Conservation (phyloP, 53 echinoderm and acorn worm genomes). For the Mesocentrotus franciscanus region DNA sequence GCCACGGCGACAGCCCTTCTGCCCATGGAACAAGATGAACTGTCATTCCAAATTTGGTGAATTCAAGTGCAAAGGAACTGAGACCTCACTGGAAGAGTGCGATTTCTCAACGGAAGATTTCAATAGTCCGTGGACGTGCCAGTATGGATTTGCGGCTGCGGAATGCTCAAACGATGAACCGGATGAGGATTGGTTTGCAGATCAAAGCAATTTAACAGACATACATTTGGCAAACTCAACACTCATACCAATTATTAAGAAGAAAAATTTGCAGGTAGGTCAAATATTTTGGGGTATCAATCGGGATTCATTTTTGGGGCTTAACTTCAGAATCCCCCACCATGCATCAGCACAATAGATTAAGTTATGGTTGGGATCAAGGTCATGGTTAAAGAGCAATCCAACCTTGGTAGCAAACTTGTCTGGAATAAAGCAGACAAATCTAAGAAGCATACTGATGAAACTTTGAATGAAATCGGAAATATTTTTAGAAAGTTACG, state of each 20-base stretch:
- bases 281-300: not conserved
- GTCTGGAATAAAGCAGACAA: too few relatives aligned
- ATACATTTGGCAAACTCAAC: slow-evolving; percentile 41
- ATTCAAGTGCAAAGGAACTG: slow-evolving; percentile 52
- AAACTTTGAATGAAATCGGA: too few relatives aligned
- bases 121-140: slow-evolving; percentile 33
- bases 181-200: slow-evolving; percentile 7
- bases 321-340: not conserved
- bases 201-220: slow-evolving; percentile 43
- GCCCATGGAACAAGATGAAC: slow-evolving; percentile 22
- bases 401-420: too few relatives aligned
- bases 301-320: not conserved
- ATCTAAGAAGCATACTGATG: too few relatives aligned
- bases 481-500: too few relatives aligned
- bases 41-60: slow-evolving; percentile 61
- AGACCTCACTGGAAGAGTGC: slow-evolving; percentile 54
- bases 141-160: slow-evolving; percentile 49
- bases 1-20: slow-evolving; percentile 44
- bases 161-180: slow-evolving; percentile 50
- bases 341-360: too few relatives aligned
- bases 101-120: slow-evolving; percentile 49
- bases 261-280: slow-evolving; percentile 54
- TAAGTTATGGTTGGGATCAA: too few relatives aligned
- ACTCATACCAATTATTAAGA: slow-evolving; percentile 8
- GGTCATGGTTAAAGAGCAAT: too few relatives aligned